Conservation (phyloP, 1,140 invertebrate species). For the Mizuhopecten yessoensis region DNA sequence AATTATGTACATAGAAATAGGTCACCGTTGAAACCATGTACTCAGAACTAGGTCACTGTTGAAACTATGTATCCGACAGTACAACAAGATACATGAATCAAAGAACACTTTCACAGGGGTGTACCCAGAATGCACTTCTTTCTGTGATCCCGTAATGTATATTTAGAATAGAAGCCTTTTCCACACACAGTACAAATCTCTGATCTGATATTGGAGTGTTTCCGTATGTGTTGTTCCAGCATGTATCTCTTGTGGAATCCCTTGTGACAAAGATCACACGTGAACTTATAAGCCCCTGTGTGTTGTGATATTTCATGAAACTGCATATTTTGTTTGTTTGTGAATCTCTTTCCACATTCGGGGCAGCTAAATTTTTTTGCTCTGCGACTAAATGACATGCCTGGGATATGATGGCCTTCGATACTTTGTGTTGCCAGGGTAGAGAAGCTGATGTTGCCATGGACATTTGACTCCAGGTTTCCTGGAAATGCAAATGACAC, state of each 20-base stretch:
- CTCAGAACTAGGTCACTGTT: background rate
- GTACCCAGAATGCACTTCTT: background rate
- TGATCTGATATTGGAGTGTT: background rate
- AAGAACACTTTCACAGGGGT: background rate
- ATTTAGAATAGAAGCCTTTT: background rate
- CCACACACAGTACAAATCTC: conserved; percentile 2
- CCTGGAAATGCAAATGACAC: background rate
- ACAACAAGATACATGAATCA: background rate
- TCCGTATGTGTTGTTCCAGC: background rate
- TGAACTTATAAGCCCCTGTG: conserved; percentile 14
- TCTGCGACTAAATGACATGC: background rate
- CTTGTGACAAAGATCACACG: background rate
- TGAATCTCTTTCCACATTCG: conserved; percentile 27
- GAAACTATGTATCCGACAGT: background rate
- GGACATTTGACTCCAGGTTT: no score
- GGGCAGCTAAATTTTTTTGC: conserved; percentile 26
- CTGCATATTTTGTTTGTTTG: conserved; percentile 34
- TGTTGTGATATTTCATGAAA: conserved; percentile 13
- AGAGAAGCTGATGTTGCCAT: background rate
- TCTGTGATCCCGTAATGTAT: background rate
- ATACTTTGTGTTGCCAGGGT: background rate
- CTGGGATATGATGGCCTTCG: background rate
- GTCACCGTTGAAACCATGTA: background rate
- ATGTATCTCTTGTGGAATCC: background rate
- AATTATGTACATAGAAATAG: background rate